Percentiles rank a stretch among this genome's conserved stretches.
phyloP scores from a whole-genome alignment of 1,140 invertebrate species.

The Bombus sylvicola region DNA sequence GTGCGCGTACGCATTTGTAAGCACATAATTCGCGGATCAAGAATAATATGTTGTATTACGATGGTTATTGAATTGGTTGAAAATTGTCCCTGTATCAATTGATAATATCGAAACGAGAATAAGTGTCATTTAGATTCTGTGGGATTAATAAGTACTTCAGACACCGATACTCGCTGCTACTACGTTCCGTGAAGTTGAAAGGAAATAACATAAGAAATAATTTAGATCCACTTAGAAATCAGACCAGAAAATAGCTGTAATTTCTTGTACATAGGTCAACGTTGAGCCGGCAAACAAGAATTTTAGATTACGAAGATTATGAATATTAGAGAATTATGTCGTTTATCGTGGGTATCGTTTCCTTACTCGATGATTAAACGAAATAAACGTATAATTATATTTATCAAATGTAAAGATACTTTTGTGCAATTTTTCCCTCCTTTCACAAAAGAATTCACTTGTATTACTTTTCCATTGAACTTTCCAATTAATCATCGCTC shows the following conservation, averaged over 20 bases:
- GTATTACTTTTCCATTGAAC: background rate
- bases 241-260: slow-evolving; percentile 5
- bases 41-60: background rate
- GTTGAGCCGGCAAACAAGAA: no score
- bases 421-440: background rate
- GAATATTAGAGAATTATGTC: no score
- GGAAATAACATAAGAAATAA: background rate
- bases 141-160: background rate
- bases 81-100: background rate
- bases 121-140: background rate
- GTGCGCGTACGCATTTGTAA: background rate
- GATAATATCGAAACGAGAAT: background rate
- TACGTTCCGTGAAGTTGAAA: background rate
- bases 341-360: no score
- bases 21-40: background rate
- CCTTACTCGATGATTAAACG: background rate
- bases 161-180: background rate
- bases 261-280: no score
- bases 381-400: background rate
- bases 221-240: background rate
- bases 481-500: background rate
- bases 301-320: no score
- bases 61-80: background rate
- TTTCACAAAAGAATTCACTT: background rate
- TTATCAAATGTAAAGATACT: background rate